Evolutionary conservation across 2,113 vertebrate genomes (phyloP).

Genomic region (Cinclus cinclus): DNA sequence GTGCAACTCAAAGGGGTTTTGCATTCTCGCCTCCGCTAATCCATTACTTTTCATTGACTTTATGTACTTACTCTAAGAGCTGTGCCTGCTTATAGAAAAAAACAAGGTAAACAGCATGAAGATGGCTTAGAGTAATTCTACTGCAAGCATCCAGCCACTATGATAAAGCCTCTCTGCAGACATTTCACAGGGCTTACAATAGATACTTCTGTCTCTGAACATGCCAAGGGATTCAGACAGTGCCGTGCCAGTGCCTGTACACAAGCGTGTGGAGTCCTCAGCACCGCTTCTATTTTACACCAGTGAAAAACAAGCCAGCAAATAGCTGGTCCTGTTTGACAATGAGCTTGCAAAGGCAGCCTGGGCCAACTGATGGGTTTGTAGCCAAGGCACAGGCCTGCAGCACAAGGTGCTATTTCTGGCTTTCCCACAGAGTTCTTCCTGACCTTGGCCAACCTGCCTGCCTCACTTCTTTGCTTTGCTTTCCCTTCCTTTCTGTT

Average conservation of each 20-base stretch:
- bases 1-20: neutral
- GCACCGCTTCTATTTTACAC: neutral
- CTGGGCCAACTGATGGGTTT: neutral
- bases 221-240: neutral
- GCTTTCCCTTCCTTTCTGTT: neutral
- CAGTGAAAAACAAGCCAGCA: neutral
- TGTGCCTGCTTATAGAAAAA: neutral
- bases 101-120: neutral
- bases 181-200: neutral
- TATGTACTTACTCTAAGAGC: neutral
- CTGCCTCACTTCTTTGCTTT: neutral
- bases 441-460: neutral
- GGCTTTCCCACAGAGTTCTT: conserved; percentile 13
- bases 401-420: conserved; percentile 29
- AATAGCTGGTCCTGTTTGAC: neutral
- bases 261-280: neutral
- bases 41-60: neutral
- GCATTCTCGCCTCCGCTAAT: neutral
- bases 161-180: neutral
- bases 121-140: neutral
- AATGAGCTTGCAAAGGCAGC: neutral
- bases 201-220: neutral
- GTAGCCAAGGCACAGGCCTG: neutral
- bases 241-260: neutral
- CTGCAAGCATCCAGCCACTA: neutral